Conservation (phyloP, 2,797 vertebrate genomes). For the Hemitrygon akajei region DNA sequence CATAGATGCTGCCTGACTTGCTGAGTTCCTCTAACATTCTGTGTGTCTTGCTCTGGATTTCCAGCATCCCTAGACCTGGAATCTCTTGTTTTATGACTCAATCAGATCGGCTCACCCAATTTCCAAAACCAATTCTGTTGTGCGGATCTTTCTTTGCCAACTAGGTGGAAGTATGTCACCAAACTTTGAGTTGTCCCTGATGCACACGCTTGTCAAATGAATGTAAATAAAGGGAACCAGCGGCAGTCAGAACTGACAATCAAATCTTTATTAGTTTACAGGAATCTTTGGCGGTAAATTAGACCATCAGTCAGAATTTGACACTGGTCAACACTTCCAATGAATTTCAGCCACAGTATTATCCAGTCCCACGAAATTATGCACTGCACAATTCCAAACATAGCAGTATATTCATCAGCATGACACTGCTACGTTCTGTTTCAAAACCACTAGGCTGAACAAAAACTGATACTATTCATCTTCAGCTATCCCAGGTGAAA, state of each 20-base stretch:
- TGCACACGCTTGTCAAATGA: background rate
- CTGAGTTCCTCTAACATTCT: too few species aligned
- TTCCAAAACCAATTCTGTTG: too few species aligned
- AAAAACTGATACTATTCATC: slow-evolving; percentile 40
- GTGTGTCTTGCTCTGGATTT: too few species aligned
- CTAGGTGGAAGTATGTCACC: background rate
- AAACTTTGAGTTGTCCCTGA: too few species aligned
- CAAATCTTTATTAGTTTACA: background rate
- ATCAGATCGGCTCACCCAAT: background rate
- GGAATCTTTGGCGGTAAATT: slow-evolving; percentile 21
- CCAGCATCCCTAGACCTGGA: too few species aligned
- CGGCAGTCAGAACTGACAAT: background rate
- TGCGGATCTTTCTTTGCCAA: background rate
- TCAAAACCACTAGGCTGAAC: slow-evolving; percentile 42
- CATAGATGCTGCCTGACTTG: too few species aligned
- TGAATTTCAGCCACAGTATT: slow-evolving; percentile 22
- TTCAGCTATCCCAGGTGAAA: slow-evolving; percentile 40
- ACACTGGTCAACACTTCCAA: slow-evolving; percentile 22
- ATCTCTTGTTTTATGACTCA: background rate
- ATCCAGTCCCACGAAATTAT: slow-evolving; percentile 9
- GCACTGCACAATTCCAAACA: slow-evolving; percentile 29
- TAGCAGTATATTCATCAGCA: slow-evolving; percentile 36
- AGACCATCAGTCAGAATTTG: slow-evolving; percentile 30
- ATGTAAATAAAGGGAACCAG: background rate
- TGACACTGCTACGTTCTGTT: slow-evolving; percentile 38